phyloP scores from a whole-genome alignment of 2,888 invertebrate genomes.

The Augiades crinisus region DNA sequence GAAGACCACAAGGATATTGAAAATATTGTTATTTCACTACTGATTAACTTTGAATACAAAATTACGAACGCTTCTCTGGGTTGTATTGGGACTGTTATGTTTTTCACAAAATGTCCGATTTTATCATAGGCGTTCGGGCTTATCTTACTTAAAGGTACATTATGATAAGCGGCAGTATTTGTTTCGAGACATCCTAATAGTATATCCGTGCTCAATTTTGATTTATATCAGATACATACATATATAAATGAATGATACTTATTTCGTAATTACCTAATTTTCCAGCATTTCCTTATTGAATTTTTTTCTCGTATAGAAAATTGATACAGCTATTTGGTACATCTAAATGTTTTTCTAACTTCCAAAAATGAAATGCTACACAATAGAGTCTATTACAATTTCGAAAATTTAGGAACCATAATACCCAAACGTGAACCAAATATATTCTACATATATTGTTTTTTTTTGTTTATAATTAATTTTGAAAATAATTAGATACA shows the following conservation, averaged over 20 bases:
- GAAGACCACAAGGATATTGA: conserved; percentile 80
- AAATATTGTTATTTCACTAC: conserved; percentile 55
- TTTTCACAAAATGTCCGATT: conserved; percentile 30
- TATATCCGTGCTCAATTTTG: conserved; percentile 77
- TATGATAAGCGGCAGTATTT: conserved; percentile 72
- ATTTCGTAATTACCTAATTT: conserved; percentile 72
- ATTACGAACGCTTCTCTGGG: conserved; percentile 55
- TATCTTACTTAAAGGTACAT: conserved; percentile 57
- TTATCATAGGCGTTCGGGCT: conserved; percentile 49
- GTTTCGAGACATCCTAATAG: conserved; percentile 72
- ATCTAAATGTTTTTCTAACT: conserved; percentile 75
- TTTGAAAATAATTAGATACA: conserved; percentile 73
- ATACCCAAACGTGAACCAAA: conserved; percentile 80
- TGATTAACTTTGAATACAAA: conserved; percentile 63
- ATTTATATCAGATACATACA: conserved; percentile 53
- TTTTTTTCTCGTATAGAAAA: conserved; percentile 74
- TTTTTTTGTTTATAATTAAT: conserved; percentile 70
- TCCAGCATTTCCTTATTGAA: conserved; percentile 72
- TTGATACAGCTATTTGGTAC: conserved; percentile 80
- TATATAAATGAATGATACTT: conserved; percentile 65
- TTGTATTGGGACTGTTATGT: conserved; percentile 37
- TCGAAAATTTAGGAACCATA: conserved; percentile 82
- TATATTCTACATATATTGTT: conserved; percentile 67
- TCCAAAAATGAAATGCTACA: conserved; percentile 77
- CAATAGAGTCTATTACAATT: conserved; percentile 81